These are phyloP conservation scores for Haliclona indistincta DNA, from an alignment of 37 sponge, comb jelly and placozoan species.

Conservation along the genomic window DNA sequence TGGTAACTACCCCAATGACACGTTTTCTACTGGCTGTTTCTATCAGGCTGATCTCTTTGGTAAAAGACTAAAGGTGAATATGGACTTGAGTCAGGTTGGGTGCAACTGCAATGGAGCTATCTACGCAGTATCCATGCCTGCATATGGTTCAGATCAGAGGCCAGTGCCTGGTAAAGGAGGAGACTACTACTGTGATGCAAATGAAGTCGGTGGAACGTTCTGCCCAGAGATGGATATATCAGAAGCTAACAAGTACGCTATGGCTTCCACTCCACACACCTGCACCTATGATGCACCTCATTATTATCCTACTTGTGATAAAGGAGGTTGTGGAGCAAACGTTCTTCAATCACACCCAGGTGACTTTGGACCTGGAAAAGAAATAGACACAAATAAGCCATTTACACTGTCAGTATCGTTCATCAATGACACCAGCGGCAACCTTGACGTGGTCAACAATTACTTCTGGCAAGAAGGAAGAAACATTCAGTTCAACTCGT, in stretches of 20 bases:
- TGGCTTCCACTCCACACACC: slow-evolving; percentile 36
- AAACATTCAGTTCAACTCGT: slow-evolving; percentile 16
- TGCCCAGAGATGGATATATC: slow-evolving; percentile 40
- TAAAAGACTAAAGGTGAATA: slow-evolving; percentile 23
- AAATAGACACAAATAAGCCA: slow-evolving; percentile 36
- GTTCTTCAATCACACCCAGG: slow-evolving; percentile 11
- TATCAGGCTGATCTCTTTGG: slow-evolving; percentile 18
- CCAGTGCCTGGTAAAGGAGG: slow-evolving; percentile 21
- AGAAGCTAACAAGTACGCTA: slow-evolving; percentile 42
- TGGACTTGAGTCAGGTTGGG: slow-evolving; percentile 32
- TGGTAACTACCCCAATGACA: slow-evolving; percentile 2
- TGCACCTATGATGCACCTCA: slow-evolving; percentile 23
- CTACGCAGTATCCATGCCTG: slow-evolving; percentile 33
- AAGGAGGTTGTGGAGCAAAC: slow-evolving; percentile 35
- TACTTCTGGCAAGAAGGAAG: slow-evolving; percentile 21
- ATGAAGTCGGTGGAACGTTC: slow-evolving; percentile 6
- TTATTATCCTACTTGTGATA: slow-evolving; percentile 26
- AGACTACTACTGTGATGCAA: slow-evolving; percentile 37
- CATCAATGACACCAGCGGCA: background rate
- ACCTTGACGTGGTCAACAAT: slow-evolving; percentile 12
- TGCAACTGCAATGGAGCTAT: slow-evolving; percentile 44
- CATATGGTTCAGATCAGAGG: slow-evolving; percentile 25
- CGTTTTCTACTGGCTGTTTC: background rate
- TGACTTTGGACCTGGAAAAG: slow-evolving; percentile 36
- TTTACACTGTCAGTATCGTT: slow-evolving; percentile 32